Percentiles rank a stretch among this genome's conserved stretches.
phyloP scores from a whole-genome alignment of 2,888 invertebrate species.

The Amphipyra berbera region DNA sequence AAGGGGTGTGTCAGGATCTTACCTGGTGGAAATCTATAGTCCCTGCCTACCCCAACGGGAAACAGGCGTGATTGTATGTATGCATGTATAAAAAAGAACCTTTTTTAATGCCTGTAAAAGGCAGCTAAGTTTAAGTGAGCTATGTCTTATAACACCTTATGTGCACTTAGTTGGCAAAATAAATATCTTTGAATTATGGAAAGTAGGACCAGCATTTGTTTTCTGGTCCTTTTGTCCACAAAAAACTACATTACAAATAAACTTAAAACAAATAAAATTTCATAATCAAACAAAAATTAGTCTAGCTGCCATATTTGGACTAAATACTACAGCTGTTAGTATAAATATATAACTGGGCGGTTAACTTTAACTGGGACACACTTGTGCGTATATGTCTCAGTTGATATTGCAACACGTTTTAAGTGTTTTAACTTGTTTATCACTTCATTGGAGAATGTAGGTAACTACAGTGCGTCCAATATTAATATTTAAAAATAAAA shows the following conservation, averaged over 20 bases:
- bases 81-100: too few species aligned
- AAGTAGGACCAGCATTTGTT: neutral
- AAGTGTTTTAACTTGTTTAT: conserved; percentile 1
- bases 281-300: conserved; percentile 14
- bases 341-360: conserved; percentile 8
- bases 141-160: too few species aligned
- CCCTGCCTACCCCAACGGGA: too few species aligned
- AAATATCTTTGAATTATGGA: too few species aligned
- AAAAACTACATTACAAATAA: neutral
- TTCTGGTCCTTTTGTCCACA: neutral
- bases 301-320: neutral
- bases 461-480: too few species aligned
- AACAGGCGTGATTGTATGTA: too few species aligned
- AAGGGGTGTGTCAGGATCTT: too few species aligned
- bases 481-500: too few species aligned
- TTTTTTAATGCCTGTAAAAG: too few species aligned
- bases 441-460: conserved; percentile 21
- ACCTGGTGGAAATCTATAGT: too few species aligned
- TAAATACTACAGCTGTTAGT: conserved; percentile 20
- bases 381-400: conserved; percentile 36
- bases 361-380: conserved; percentile 41
- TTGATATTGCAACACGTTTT: conserved; percentile 30
- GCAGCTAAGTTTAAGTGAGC: too few species aligned
- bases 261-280: neutral
- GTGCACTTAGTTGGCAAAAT: too few species aligned